phyloP scores from a whole-genome alignment of 2,113 vertebrate species.

The Zosterops lateralis region DNA sequence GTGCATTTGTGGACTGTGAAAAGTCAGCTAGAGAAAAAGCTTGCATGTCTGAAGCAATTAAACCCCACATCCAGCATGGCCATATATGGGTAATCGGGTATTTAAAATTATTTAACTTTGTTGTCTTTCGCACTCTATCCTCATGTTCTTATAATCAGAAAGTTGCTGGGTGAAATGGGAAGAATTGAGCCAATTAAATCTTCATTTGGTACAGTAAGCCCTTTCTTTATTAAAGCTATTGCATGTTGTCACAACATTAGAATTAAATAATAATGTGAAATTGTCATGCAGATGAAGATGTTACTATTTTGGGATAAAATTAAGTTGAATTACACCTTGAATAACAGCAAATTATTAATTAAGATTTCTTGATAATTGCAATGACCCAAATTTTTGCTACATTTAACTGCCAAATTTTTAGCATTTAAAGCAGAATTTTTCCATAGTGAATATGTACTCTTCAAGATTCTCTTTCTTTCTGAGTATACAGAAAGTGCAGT shows the following conservation, averaged over 20 bases:
- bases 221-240: background rate
- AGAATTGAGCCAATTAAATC: background rate
- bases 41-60: constrained; percentile 23
- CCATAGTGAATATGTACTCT: background rate
- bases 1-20: background rate
- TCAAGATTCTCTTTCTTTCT: background rate
- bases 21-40: constrained; percentile 8
- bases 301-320: background rate
- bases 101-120: constrained; percentile 18
- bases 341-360: background rate
- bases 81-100: background rate
- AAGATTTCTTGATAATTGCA: background rate
- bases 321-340: background rate
- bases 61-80: background rate
- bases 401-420: background rate
- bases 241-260: background rate
- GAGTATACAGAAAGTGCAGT: background rate
- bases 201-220: background rate
- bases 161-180: background rate
- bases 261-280: background rate
- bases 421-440: background rate
- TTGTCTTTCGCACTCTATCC: background rate
- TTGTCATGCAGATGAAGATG: background rate
- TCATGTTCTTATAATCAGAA: background rate
- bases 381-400: background rate